Evolutionary conservation across 2,797 vertebrate genomes (phyloP), one percentile per base, ranked within the genome.

Genomic region (Fundulus diaphanus): DNA sequence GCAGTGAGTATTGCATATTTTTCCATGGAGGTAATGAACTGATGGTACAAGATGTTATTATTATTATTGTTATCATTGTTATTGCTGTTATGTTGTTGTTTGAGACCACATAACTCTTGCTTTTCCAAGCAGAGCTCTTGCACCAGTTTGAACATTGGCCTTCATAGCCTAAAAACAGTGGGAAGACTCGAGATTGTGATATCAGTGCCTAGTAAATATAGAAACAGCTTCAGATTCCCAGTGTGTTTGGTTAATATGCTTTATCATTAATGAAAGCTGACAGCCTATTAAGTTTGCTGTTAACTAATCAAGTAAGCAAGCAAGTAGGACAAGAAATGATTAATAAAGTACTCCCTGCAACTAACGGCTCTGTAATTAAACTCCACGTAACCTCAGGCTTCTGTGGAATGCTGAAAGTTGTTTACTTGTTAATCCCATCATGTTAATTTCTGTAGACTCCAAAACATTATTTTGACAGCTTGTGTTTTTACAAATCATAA

Each of bases 251-350:
- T 72, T 18, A 57, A 65, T n/a, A 22, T 66, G 16, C 12, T 42
- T 24, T 13, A 72, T 63, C 13, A 73, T 63, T 49, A n/a, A 73
- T 73, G 20, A 61, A 31, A 44, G 68, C 59, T 52, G 73, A 29
- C 61, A 13, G 54, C 29, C n/a, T 37, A 42, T 66, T 66, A 42
- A 42, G 24, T n/a, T 42, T 66, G 24, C 63, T 71, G 42, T 20
- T 40, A 59, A 54, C 20, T 72, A 42, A 42, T 72, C 11, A 46
- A 6, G 66, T 44, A 46, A 65, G 29, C 44, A 79, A 69, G 52
- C 7, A 75, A 80, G 20, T 18, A 37, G 13, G 20, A 42, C 33
- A 57, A 74, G 46, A 44, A 70, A 11, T 11, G 8, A 72, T 37
- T 66, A 59, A 63, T n/a, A 63, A 65, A 40, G 48, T 13, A 29